These are phyloP conservation scores for Antennarius maculatus DNA, from an alignment of 2,797 vertebrate genomes.

Conservation along the genomic window DNA sequence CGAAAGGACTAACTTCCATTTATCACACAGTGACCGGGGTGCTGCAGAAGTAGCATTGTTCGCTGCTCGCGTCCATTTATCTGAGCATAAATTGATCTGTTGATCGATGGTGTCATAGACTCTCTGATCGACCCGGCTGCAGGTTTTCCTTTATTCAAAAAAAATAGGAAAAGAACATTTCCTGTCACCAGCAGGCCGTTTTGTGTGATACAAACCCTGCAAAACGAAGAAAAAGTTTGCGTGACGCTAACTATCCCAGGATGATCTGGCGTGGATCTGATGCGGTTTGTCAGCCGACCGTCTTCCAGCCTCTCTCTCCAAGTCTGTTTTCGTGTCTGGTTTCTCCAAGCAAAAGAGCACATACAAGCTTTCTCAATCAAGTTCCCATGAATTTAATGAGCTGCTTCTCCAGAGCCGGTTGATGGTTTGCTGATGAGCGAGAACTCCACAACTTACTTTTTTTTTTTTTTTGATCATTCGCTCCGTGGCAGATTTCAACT, in stretches of 20 bases:
- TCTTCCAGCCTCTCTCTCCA: constrained; percentile 23
- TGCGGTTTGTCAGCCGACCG: constrained; percentile 40
- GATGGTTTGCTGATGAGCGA: constrained; percentile 60
- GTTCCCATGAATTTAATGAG: constrained; percentile 65
- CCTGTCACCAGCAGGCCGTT: constrained; percentile 14
- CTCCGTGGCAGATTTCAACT: constrained; percentile 54
- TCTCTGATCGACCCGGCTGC: constrained; percentile 24
- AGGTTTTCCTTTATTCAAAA: background rate
- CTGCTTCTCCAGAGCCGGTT: constrained; percentile 49
- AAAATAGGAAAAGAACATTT: background rate
- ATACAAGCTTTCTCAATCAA: constrained; percentile 54
- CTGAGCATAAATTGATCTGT: constrained; percentile 14
- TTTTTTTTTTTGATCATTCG: constrained; percentile 36
- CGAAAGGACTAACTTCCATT: constrained; percentile 46
- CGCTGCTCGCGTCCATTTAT: constrained; percentile 35
- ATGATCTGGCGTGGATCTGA: constrained; percentile 31
- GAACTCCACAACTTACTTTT: constrained; percentile 56
- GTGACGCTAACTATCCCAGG: constrained; percentile 17
- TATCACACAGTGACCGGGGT: constrained; percentile 50
- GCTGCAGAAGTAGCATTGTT: constrained; percentile 10
- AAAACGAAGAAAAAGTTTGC: constrained; percentile 26
- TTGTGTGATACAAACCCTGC: constrained; percentile 25
- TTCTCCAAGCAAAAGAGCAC: constrained; percentile 34
- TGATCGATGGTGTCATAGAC: constrained; percentile 37
- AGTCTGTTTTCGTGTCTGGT: constrained; percentile 28